A percentile compares a stretch with the other conserved stretches of the same genome.
Conservation (phyloP, 2,888 invertebrate species). For the Drosophila mulleri region DNA sequence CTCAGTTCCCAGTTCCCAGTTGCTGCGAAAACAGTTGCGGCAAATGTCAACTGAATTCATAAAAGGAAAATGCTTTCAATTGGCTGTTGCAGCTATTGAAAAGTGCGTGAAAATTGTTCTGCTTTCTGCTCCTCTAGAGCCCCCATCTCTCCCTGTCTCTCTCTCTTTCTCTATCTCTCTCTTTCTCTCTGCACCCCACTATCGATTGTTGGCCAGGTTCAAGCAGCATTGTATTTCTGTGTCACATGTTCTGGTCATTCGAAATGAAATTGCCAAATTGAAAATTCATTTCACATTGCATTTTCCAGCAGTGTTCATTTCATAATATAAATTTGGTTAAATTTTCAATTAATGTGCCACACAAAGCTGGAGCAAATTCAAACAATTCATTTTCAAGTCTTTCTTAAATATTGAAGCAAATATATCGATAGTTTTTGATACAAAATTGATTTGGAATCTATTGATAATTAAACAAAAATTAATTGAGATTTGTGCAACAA, state of each 20-base stretch:
- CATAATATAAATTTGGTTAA: background rate
- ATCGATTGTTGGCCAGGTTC: slow-evolving; percentile 26
- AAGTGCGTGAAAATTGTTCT: slow-evolving; percentile 40
- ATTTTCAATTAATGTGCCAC: background rate
- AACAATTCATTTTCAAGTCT: background rate
- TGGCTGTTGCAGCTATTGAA: slow-evolving; percentile 30
- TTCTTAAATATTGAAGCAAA: background rate
- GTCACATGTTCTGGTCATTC: slow-evolving; percentile 10
- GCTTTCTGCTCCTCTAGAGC: background rate
- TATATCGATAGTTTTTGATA: too few species aligned
- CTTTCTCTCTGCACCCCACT: background rate
- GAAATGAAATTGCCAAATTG: slow-evolving; percentile 15
- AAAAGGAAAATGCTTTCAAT: slow-evolving; percentile 46
- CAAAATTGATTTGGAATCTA: too few species aligned
- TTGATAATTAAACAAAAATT: too few species aligned
- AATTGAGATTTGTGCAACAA: too few species aligned
- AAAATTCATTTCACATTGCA: slow-evolving; percentile 3
- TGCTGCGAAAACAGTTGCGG: slow-evolving; percentile 24
- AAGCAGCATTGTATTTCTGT: slow-evolving; percentile 8
- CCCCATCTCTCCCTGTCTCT: too few species aligned
- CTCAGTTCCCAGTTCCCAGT: slow-evolving; percentile 34
- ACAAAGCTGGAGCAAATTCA: background rate
- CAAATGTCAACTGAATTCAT: slow-evolving; percentile 43
- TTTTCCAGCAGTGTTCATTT: background rate
- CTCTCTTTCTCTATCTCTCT: background rate